Conservation (phyloP, 2,113 vertebrate genomes). For the Neogobius melanostomus region DNA sequence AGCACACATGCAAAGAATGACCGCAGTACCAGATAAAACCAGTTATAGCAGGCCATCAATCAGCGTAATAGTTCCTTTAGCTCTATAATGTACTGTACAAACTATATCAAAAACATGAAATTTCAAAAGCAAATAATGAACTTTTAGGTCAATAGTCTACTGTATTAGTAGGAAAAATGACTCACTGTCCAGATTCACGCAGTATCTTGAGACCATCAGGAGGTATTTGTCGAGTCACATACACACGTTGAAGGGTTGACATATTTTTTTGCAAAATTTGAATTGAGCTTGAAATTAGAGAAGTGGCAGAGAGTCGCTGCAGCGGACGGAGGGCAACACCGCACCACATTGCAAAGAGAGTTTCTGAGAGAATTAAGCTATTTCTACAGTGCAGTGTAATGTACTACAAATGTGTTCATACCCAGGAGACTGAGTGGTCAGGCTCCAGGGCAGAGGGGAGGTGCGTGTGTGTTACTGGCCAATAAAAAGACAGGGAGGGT, state of each 20-base stretch:
- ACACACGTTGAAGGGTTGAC: constrained; percentile 73
- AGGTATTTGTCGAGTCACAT: constrained; percentile 78
- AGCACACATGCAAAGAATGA: background rate
- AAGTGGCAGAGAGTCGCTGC: constrained; percentile 49
- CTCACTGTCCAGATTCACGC: constrained; percentile 77
- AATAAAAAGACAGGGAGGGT: constrained; percentile 63
- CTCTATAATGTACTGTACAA: background rate
- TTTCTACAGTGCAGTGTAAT: constrained; percentile 41
- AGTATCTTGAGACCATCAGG: constrained; percentile 78
- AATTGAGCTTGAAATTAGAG: constrained; percentile 40
- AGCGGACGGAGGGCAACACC: constrained; percentile 63
- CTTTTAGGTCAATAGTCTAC: too few relatives aligned
- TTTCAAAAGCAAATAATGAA: background rate
- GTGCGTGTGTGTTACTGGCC: constrained; percentile 48
- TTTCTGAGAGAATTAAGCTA: constrained; percentile 6
- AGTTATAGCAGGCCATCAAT: background rate
- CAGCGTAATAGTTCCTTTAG: constrained; percentile 23
- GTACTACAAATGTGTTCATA: constrained; percentile 16
- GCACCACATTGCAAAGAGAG: constrained; percentile 69
- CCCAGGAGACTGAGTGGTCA: constrained; percentile 20
- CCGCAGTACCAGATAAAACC: background rate
- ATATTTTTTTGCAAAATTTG: constrained; percentile 57
- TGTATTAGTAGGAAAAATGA: constrained; percentile 2
- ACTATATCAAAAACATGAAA: background rate
- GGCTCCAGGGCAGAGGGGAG: constrained; percentile 58